Conservation (phyloP, 2,888 invertebrate species). For the Platycheirus rosarum region DNA sequence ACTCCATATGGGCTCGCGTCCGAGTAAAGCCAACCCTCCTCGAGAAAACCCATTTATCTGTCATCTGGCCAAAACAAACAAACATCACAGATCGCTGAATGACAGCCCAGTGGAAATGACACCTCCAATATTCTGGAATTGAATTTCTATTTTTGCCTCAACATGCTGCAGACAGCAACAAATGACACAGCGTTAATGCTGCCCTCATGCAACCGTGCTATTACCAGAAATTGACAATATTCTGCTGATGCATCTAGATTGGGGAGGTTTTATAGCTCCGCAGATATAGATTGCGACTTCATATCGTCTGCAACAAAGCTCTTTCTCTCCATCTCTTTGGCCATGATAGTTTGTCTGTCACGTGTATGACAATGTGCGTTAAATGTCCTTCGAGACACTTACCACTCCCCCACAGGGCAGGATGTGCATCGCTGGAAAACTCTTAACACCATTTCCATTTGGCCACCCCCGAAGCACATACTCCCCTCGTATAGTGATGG, state of each 20-base stretch:
- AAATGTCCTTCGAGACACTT: slow-evolving; percentile 60
- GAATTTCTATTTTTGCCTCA: slow-evolving; percentile 63
- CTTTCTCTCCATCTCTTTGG: slow-evolving; percentile 20
- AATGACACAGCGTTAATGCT: slow-evolving; percentile 32
- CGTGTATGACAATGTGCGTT: slow-evolving; percentile 44
- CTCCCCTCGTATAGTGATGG: no score
- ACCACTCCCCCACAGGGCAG: slow-evolving; percentile 7
- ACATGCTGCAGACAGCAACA: slow-evolving; percentile 10
- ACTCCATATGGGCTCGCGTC: slow-evolving; percentile 43
- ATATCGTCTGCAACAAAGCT: slow-evolving; percentile 43
- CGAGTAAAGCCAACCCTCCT: slow-evolving; percentile 7
- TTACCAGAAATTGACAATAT: slow-evolving; percentile 19
- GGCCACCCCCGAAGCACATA: background rate
- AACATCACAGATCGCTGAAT: slow-evolving; percentile 56
- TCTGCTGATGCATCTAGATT: slow-evolving; percentile 23
- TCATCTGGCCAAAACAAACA: slow-evolving; percentile 46
- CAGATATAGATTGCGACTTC: slow-evolving; percentile 27
- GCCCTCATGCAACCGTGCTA: slow-evolving; percentile 22
- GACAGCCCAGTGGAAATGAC: slow-evolving; percentile 61
- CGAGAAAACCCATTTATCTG: slow-evolving; percentile 66
- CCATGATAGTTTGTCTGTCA: slow-evolving; percentile 52
- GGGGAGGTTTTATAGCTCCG: slow-evolving; percentile 22
- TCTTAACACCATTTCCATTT: slow-evolving; percentile 41
- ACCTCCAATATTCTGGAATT: slow-evolving; percentile 67
- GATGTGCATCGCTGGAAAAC: slow-evolving; percentile 14